Evolutionary conservation across 2,888 invertebrate genomes (phyloP).

Genomic region (Coronaproctus castanopsis): DNA sequence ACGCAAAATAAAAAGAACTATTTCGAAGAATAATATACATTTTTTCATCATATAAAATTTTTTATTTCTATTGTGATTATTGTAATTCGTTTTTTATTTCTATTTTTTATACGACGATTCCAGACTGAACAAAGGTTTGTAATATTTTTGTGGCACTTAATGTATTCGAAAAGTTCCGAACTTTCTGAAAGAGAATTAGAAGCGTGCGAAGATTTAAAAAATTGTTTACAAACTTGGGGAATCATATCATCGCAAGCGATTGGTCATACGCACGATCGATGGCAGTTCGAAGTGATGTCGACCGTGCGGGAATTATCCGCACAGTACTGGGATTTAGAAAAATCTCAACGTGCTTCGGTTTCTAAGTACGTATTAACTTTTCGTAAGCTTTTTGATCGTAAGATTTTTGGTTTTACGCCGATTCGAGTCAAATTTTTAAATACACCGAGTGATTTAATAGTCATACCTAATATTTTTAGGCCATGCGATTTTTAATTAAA

Average conservation of each 20-base stretch:
- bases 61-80: too few species aligned
- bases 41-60: too few species aligned
- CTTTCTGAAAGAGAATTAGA: constrained; percentile 28
- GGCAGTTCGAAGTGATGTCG: constrained; percentile 25
- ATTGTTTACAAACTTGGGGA: constrained; percentile 28
- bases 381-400: too few species aligned
- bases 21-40: too few species aligned
- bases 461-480: not conserved
- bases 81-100: too few species aligned
- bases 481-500: too few species aligned
- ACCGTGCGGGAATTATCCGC: constrained; percentile 14
- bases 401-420: too few species aligned
- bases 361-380: constrained; percentile 9
- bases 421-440: not conserved
- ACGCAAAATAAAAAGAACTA: too few species aligned
- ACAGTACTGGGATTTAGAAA: constrained; percentile 13
- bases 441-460: not conserved
- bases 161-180: constrained; percentile 23
- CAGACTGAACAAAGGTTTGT: constrained; percentile 30
- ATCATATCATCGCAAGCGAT: constrained; percentile 24
- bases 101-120: too few species aligned
- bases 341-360: constrained; percentile 9
- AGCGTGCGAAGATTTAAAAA: constrained; percentile 28
- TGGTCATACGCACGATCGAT: constrained; percentile 24
- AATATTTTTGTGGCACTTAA: constrained; percentile 30